Evolutionary conservation across 2,888 invertebrate species (phyloP), one percentile per base, ranked within the genome.

Genomic region (Hipparchia semele): DNA sequence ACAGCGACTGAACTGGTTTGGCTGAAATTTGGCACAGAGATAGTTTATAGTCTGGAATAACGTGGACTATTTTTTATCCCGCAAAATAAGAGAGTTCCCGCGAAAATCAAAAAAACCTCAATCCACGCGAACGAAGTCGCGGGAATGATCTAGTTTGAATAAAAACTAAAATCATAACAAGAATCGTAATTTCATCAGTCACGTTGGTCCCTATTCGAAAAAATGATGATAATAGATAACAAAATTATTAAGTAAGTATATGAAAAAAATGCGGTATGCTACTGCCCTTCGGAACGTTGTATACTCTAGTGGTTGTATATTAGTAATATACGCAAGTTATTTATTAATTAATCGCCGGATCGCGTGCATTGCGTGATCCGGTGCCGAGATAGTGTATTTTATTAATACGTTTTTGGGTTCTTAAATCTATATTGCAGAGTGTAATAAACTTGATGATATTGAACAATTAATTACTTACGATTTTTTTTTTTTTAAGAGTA

Each of bases 331-430:
- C 60, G 49, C 23, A 67, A 60, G 39, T 60, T 58, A 58, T 58
- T 62, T 60, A 53, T 68, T 75, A 75, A 73, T 71, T 75, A 75
- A 75, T 73, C 53, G 62, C 62, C 54, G 59, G 56, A 73, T 75
- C 71, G 75, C 73, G 75, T 75, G 75, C 56, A 69, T 75, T 69
- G 73, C 72, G 73, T 75, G 75, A 69, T 76, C 66, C 67, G 65
- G 62, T 73, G 62, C 72, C 51, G 13, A 73, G 54, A 67, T 72
- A 62, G 61, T 76, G 13, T 74, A 68, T 73, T 75, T 73, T 70
- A 71, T 66, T 68, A 68, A 58, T 7, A 73, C 61, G 49, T 61
- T 61, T 66, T 74, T 45, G 23, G 49, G 71, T 60, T 68, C 13
- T 54, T 56, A 60, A 39, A 51, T 23, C 51, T 62, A 72, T 71